Evolutionary conservation across 2,797 vertebrate species (phyloP), one percentile per base, ranked within the genome.

Genomic region (Tachyglossus aculeatus): DNA sequence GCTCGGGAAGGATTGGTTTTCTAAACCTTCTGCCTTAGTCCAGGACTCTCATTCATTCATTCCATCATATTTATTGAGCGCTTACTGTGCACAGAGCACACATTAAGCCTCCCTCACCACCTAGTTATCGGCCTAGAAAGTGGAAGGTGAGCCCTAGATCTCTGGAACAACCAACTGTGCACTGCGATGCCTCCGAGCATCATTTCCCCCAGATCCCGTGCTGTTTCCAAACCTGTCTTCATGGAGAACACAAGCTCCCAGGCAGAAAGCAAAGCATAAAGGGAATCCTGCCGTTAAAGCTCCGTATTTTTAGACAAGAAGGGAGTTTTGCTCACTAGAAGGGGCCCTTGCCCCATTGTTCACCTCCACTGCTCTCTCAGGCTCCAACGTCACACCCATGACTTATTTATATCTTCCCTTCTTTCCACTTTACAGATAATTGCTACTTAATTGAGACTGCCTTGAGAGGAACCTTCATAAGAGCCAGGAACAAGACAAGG

Each of bases 401-500:
- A 90, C 81, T 91, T 91, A 91, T 93, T 92, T 92, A 89, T 90
- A 84, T 83, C 80, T 87, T 77, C 75, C 72, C 71, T 75, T 77
- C 81, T 83, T 79, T 77, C 78, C 83, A 91, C 86, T 90, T 87
- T 87, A 78, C 83, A 87, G 87, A 92, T 92, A 93, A 93, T 91
- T 93, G 88, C 86, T 89, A 63, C 86, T 91, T 92, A 92, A 93
- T 90, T 92, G 92, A 90, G 92, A 86, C 86, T 80, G 88, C 77
- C 78, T 90, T 89, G 82, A 79, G 88, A 90, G 76, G 84, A 85
- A 82, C 71, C 84, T 87, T 71, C 72, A 85, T 70, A 82, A 86
- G 81, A 86, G 84, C 76, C 74, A 85, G 84, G 86, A 90, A 89
- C 77, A 88, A 90, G 87, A 83, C 79, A 82, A n/a, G 65, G 31